These are phyloP conservation scores for Drosophila tropicalis DNA, from an alignment of 1,140 invertebrate genomes.

Conservation along the genomic window DNA sequence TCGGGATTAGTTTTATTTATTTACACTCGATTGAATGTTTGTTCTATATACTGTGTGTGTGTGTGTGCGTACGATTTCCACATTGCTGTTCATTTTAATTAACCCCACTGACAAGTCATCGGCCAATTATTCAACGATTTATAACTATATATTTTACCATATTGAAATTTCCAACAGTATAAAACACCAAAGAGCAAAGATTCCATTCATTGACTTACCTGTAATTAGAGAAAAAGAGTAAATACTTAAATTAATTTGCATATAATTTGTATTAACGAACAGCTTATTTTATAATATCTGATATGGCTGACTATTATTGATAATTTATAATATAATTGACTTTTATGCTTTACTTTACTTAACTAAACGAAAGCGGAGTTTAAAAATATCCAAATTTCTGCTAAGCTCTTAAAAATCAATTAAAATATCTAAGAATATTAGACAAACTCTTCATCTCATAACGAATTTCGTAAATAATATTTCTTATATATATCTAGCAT, in stretches of 20 bases:
- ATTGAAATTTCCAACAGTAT: neutral
- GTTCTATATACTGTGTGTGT: slow-evolving; percentile 20
- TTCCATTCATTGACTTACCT: slow-evolving; percentile 60
- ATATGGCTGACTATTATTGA: neutral
- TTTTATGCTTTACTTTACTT: neutral
- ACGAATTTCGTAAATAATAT: no score
- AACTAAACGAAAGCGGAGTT: no score
- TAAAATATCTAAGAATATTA: no score
- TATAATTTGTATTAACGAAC: slow-evolving; percentile 1
- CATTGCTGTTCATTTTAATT: slow-evolving; percentile 73
- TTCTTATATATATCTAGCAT: no score
- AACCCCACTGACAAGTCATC: slow-evolving; percentile 62
- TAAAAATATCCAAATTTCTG: no score
- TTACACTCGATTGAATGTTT: slow-evolving; percentile 51
- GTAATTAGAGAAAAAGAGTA: slow-evolving; percentile 44
- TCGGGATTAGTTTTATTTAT: slow-evolving; percentile 70
- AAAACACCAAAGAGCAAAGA: slow-evolving; percentile 22
- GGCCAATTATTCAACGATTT: slow-evolving; percentile 48
- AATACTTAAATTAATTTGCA: slow-evolving; percentile 55
- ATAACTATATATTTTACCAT: slow-evolving; percentile 20
- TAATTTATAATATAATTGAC: neutral
- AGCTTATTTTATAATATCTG: neutral
- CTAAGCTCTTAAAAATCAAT: no score
- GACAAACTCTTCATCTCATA: no score
- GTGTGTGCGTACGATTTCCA: slow-evolving; percentile 35